Percentiles rank a stretch among this genome's conserved stretches.
These are phyloP conservation scores for Drosophila saltans DNA, from an alignment of 1,140 invertebrate genomes.

Conservation along the genomic window DNA sequence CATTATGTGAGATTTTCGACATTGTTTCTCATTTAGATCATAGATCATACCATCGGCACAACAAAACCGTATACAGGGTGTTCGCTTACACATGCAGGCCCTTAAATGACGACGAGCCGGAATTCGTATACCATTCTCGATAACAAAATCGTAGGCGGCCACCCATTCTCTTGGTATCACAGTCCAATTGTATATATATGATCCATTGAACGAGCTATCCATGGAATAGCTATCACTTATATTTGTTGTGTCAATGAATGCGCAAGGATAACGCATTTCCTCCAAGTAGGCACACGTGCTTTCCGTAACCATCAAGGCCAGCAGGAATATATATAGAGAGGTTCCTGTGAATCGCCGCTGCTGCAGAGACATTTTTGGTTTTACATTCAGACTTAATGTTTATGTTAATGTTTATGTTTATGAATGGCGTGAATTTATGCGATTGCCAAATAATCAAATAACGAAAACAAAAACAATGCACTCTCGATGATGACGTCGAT, in stretches of 20 bases:
- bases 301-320: constrained; percentile 11
- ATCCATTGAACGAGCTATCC: constrained; percentile 31
- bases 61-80: constrained; percentile 71
- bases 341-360: neutral
- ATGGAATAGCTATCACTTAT: constrained; percentile 61
- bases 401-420: constrained; percentile 54
- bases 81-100: constrained; percentile 68
- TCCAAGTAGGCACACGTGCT: constrained; percentile 40
- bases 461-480: constrained; percentile 29
- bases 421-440: constrained; percentile 41
- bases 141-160: constrained; percentile 72
- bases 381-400: constrained; percentile 1
- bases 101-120: constrained; percentile 56
- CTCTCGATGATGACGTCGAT: constrained; percentile 29
- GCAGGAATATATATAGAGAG: constrained; percentile 11
- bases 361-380: constrained; percentile 40
- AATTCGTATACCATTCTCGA: constrained; percentile 65
- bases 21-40: constrained; percentile 42
- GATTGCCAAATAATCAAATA: constrained; percentile 43
- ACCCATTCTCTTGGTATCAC: constrained; percentile 65
- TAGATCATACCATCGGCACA: constrained; percentile 58
- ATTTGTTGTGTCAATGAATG: constrained; percentile 77
- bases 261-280: constrained; percentile 70
- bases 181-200: constrained; percentile 64
- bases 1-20: constrained; percentile 2